These are phyloP conservation scores for Vidua macroura DNA, from an alignment of 2,113 vertebrate species.

Conservation along the genomic window DNA sequence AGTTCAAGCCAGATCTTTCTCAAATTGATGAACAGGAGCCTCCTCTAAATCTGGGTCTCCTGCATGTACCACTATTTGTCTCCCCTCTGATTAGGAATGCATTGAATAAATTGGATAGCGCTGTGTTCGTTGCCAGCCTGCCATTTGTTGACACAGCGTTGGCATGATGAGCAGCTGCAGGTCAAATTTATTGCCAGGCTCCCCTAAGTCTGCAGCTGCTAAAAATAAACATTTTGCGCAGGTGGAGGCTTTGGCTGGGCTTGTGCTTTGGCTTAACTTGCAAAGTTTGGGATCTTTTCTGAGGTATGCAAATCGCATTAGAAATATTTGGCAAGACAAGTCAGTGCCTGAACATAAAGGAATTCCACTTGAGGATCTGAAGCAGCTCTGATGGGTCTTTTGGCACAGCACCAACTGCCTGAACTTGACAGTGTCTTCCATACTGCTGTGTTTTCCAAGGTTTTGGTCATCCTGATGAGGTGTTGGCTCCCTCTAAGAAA, in stretches of 20 bases:
- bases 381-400: not conserved
- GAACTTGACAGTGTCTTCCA: not conserved
- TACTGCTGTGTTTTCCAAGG: not conserved
- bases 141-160: slow-evolving; percentile 34
- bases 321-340: slow-evolving; percentile 52
- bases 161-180: slow-evolving; percentile 53
- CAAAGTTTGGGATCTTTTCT: slow-evolving; percentile 47
- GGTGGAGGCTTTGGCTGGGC: slow-evolving; percentile 56
- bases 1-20: not conserved
- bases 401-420: not conserved
- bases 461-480: not conserved
- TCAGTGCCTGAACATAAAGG: slow-evolving; percentile 40
- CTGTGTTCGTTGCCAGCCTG: not conserved
- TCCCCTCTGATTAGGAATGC: not conserved
- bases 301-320: slow-evolving; percentile 42
- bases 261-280: slow-evolving; percentile 59
- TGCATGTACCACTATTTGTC: not conserved
- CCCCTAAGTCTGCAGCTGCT: slow-evolving; percentile 47
- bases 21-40: not conserved
- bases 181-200: slow-evolving; percentile 45
- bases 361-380: slow-evolving; percentile 21
- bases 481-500: not conserved
- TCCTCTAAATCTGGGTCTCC: not conserved
- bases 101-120: not conserved
- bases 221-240: slow-evolving; percentile 63